phyloP scores from a whole-genome alignment of 2,888 invertebrate genomes.

The Hedya salicella region DNA sequence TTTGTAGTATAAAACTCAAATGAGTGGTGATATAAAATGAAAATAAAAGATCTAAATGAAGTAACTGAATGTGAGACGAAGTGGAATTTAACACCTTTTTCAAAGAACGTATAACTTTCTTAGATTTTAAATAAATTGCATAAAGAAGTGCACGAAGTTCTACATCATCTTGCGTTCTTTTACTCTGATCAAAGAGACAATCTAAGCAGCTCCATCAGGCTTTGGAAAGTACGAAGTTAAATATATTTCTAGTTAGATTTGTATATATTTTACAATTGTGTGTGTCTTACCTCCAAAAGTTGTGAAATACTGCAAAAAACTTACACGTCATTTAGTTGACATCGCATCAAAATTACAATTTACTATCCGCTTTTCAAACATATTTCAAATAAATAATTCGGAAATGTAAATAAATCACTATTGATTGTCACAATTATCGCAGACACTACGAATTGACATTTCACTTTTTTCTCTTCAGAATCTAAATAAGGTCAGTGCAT shows the following conservation, averaged over 20 bases:
- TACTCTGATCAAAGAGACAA: conserved; percentile 50
- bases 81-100: conserved; percentile 27
- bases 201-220: conserved; percentile 65
- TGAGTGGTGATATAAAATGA: conserved; percentile 72
- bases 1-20: conserved; percentile 19
- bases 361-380: too few relatives aligned
- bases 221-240: conserved; percentile 21
- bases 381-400: background rate
- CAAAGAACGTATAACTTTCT: too few relatives aligned
- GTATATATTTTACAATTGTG: background rate
- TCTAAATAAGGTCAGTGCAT: background rate
- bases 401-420: background rate
- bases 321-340: background rate
- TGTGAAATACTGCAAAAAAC: conserved; percentile 3
- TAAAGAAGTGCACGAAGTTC: background rate
- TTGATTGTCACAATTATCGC: too few relatives aligned
- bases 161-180: conserved; percentile 42
- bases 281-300: conserved; percentile 7
- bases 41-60: conserved; percentile 25
- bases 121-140: conserved; percentile 33
- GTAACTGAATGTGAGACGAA: conserved; percentile 38
- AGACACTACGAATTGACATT: background rate
- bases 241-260: background rate
- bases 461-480: background rate
- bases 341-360: background rate